A percentile compares a stretch with the other conserved stretches of the same genome.
Evolutionary conservation across 2,113 vertebrate genomes (phyloP).

Genomic region (Prionailurus bengalensis): DNA sequence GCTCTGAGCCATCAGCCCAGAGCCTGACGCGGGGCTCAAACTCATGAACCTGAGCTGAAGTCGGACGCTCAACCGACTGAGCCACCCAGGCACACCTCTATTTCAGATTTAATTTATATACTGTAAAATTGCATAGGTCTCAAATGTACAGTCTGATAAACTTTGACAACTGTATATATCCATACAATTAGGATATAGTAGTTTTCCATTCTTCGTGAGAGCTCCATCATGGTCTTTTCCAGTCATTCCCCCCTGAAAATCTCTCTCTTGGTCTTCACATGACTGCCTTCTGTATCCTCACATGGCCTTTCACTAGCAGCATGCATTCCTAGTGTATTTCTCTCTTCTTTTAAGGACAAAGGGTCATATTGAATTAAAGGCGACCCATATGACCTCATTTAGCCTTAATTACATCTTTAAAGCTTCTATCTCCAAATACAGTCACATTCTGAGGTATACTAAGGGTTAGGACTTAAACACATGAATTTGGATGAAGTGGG

Average conservation of each 20-base stretch:
- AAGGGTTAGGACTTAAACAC: neutral
- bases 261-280: neutral
- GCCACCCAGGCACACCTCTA: neutral
- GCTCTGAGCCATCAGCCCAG: too few species aligned
- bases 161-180: slow-evolving; percentile 1
- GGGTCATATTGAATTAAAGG: neutral
- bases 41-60: too few species aligned
- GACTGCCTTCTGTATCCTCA: slow-evolving; percentile 1
- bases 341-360: slow-evolving; percentile 5
- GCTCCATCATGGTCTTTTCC: neutral
- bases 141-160: neutral
- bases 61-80: too few species aligned
- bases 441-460: neutral
- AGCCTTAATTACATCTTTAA: slow-evolving; percentile 11
- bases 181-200: neutral
- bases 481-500: neutral
- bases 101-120: slow-evolving; percentile 44
- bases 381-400: neutral
- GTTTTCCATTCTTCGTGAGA: neutral
- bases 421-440: neutral
- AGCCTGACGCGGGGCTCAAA: too few species aligned
- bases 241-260: neutral
- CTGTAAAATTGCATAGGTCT: neutral
- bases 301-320: neutral
- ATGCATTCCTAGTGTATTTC: neutral